Evolutionary conservation across 2,113 vertebrate genomes (phyloP), one percentile per base, ranked within the genome.

Genomic region (Jacana jacana): DNA sequence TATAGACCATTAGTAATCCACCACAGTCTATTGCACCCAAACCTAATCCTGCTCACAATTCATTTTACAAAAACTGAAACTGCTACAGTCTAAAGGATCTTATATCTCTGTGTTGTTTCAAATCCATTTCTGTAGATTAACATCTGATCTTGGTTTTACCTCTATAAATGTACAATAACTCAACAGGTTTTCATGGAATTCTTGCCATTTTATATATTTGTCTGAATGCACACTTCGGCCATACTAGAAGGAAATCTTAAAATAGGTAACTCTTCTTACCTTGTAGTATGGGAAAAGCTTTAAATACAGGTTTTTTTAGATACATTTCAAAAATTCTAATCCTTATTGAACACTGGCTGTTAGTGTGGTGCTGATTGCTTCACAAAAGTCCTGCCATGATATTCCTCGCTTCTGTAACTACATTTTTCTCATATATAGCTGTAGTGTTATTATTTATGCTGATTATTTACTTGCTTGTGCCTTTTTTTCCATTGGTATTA

Each of bases 111-210:
- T 28, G 20, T 63, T 40, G 4, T 72, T 97, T 81, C 55, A 88
- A 84, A 40, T 44, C 6, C 11, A 60, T 85, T 86, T 94, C 77
- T 19, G 57, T 46, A 52, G 35, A 49, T 10, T 46, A 64, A 83
- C 42, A 80, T 89, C 78, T 95, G 80, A 95, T 57, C 25, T 93
- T 80, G 27, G 31, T 86, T 96, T 89, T 81, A 86, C 8, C 16
- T 86, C 46, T 66, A 52, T 54, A 92, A 69, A 72, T 89, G 81
- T 87, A 70, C 71, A 87, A 63, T 76, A 82, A 82, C 11, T 35
- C 88, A 81, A 89, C 65, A 81, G 55, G 19, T 87, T 93, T 95
- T 92, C 54, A 39, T 48, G 25, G n/a, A 64, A 73, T 63, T 73
- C 33, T 89, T 86, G 6, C 10, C 61, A 7, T 57, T 69, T 91